Base-by-base conservation (phyloP, 2,113 vertebrate species). In the Piprites chloris region DNA sequence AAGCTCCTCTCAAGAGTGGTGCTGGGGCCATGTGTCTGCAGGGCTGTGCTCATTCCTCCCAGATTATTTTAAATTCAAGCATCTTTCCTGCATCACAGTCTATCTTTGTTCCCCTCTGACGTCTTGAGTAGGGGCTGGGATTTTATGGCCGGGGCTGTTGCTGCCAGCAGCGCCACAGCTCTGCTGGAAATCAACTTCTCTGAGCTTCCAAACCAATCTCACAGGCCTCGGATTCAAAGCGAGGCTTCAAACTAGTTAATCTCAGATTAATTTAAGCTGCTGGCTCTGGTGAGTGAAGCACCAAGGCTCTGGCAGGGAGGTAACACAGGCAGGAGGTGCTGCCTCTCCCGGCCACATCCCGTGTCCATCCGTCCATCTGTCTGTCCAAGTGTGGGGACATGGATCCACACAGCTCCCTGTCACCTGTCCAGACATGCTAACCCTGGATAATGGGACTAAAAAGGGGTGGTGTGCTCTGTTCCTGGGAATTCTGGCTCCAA, bases 91-190 rank as follows among this genome's bases (percentile, higher is more conserved):
- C 93, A 95, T 91, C 94, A 69, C 53, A n/a, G 82, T 85, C 92
- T 94, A 74, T 91, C 96, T 96, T 92, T 93, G 89, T 50, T 94
- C 87, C 93, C 39, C 72, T 90, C 95, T 96, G 94, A 94, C 94
- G 92, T 96, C 82, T 95, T 14, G 53, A 44, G 42, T 30, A 7
- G 5, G 73, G 78, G 78, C 44, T 85, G 89, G 93, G 75, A 4
- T 87, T 95, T 91, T 82, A 86, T 27, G 76, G 83, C 83, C 23
- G 2, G 1, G 74, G 71, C 35, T 82, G 73, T 8, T 66, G 24
- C 82, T 87, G 85, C 87, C 92, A 92, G 95, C 91, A 74, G 81
- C 14, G 10, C 18, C 9, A 15, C 75, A 76, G 88, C 89, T 62
- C 87, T 76, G 93, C 85, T 93, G 94, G 89, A 49, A 72, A 73